Conservation (phyloP, 2,888 invertebrate species). For the Chirona hameri region DNA sequence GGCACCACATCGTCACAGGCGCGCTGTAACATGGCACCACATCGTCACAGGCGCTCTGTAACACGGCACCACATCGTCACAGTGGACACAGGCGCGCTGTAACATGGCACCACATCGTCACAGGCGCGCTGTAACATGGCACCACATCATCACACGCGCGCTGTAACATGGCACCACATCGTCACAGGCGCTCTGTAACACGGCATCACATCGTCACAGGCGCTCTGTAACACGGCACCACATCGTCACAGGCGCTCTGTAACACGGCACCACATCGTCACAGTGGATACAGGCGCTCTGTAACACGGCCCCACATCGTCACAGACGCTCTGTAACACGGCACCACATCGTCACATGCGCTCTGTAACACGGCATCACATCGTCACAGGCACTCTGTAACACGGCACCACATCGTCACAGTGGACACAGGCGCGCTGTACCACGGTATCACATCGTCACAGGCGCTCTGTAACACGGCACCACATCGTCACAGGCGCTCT, state of each 20-base stretch:
- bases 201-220: no score
- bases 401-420: no score
- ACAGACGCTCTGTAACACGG: not conserved
- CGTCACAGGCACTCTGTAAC: not conserved
- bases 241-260: no score
- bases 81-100: no score
- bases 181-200: no score
- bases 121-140: slow-evolving; percentile 73
- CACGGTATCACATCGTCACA: slow-evolving; percentile 80
- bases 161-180: slow-evolving; percentile 38
- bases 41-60: slow-evolving; percentile 9
- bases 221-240: slow-evolving; percentile 3
- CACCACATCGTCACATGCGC: slow-evolving; percentile 12
- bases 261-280: slow-evolving; percentile 10
- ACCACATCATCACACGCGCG: slow-evolving; percentile 81
- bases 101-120: no score
- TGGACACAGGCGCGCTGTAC: slow-evolving; percentile 75
- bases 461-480: no score
- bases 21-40: not conserved
- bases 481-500: slow-evolving; percentile 29
- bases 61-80: not conserved
- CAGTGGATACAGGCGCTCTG: slow-evolving; percentile 22
- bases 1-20: not conserved
- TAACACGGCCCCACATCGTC: not conserved
- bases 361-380: not conserved